Evolutionary conservation across 2,797 vertebrate genomes (phyloP).

Genomic region (Acridotheres tristis): DNA sequence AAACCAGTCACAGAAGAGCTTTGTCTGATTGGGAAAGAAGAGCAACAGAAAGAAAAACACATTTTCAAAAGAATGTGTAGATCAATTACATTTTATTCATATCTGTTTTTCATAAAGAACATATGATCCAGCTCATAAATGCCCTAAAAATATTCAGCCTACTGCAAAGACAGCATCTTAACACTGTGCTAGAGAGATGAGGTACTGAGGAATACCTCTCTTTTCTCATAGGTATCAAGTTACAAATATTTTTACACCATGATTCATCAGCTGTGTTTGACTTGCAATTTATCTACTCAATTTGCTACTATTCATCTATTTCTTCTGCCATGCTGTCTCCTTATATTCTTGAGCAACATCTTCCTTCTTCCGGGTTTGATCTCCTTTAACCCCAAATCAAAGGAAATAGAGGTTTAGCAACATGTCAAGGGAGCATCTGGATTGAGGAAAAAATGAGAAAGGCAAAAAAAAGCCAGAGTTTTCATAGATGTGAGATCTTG

Average conservation of each 20-base stretch:
- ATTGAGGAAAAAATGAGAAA: not conserved
- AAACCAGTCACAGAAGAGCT: not conserved
- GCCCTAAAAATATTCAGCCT: not conserved
- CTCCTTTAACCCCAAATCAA: not conserved
- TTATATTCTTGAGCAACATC: not conserved
- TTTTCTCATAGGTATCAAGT: not conserved
- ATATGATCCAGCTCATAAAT: not conserved
- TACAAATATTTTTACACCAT: not conserved
- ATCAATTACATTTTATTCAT: not conserved
- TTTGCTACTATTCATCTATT: not conserved
- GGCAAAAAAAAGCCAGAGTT: not conserved
- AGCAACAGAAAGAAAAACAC: not conserved
- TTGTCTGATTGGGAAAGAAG: not conserved
- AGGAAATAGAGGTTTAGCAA: not conserved
- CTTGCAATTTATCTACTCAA: not conserved
- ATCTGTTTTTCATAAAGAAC: not conserved
- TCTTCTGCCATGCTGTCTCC: not conserved
- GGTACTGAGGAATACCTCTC: not conserved
- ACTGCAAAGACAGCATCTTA: not conserved
- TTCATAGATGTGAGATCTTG: not conserved
- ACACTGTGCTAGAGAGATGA: not conserved
- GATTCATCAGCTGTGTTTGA: not conserved
- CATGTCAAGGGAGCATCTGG: not conserved
- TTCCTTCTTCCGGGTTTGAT: not conserved
- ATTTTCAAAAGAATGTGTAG: not conserved